phyloP scores from a whole-genome alignment of 2,797 vertebrate species.

The Bradypodion pumilum region DNA sequence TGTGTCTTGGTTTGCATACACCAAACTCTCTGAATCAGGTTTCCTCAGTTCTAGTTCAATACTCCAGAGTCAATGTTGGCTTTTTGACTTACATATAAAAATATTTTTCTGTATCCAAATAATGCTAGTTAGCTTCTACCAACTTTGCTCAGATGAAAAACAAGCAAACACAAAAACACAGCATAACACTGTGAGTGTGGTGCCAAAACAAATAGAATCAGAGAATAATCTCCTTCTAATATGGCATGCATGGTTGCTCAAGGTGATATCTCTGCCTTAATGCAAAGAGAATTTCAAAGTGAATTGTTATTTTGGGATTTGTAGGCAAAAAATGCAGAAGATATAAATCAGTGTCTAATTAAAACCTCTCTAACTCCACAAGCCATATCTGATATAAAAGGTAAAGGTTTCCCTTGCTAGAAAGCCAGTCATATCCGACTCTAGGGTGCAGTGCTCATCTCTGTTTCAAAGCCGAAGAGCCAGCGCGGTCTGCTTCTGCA shows the following conservation, averaged over 20 bases:
- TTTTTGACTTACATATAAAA: background rate
- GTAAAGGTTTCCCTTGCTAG: no score
- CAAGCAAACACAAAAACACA: slow-evolving; percentile 26
- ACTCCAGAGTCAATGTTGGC: background rate
- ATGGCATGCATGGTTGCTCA: slow-evolving; percentile 45
- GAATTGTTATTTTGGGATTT: slow-evolving; percentile 66
- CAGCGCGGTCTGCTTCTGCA: no score
- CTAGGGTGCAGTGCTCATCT: no score
- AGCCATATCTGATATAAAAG: slow-evolving; percentile 61
- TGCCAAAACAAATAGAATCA: slow-evolving; percentile 46
- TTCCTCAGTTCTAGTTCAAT: no score
- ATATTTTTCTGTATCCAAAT: background rate
- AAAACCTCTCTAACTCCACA: slow-evolving; percentile 64
- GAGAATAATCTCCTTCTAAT: slow-evolving; percentile 45
- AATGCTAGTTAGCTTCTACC: background rate
- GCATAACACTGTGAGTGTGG: slow-evolving; percentile 43
- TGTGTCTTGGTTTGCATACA: no score
- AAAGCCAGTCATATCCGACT: no score
- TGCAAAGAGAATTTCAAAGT: slow-evolving; percentile 70
- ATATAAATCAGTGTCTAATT: slow-evolving; percentile 70
- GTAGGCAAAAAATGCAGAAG: slow-evolving; percentile 70
- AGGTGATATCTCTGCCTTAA: slow-evolving; percentile 59
- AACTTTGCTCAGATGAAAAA: background rate
- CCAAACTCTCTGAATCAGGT: no score
- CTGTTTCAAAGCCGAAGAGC: no score